Percentiles rank a stretch among this genome's conserved stretches.
Conservation (phyloP, 2,888 invertebrate genomes). For the Tolmerus cingulatus region DNA sequence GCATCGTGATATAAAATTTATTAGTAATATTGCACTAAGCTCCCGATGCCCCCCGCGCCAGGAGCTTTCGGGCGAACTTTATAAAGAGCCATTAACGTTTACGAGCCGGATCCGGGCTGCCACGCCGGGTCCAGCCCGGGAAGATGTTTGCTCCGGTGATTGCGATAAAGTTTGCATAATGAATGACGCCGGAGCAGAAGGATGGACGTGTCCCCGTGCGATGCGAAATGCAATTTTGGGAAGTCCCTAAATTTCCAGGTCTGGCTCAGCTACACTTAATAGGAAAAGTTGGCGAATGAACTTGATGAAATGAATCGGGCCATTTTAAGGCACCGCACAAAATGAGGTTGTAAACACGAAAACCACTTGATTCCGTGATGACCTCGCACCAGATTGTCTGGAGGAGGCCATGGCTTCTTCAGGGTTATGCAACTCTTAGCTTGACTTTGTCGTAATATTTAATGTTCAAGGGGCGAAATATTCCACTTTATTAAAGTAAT, state of each 20-base stretch:
- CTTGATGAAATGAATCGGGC: not conserved
- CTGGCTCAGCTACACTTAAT: not conserved
- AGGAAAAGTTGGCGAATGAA: not conserved
- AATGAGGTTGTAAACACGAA: not conserved
- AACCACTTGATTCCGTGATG: not conserved
- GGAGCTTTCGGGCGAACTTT: slow-evolving; percentile 8
- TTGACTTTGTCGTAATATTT: not conserved
- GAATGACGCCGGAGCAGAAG: not conserved
- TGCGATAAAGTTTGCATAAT: slow-evolving; percentile 28
- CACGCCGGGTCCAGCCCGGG: not conserved
- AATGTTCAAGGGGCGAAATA: not conserved
- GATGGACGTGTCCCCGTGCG: not conserved
- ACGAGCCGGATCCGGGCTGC: not conserved
- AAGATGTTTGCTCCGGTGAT: slow-evolving; percentile 26
- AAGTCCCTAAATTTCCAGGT: not conserved
- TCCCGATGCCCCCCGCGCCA: not conserved
- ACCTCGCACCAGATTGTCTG: not conserved
- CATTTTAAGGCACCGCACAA: not conserved
- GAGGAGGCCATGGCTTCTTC: not conserved
- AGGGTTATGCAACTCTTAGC: not conserved
- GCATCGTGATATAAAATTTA: slow-evolving; percentile 28
- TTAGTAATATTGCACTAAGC: slow-evolving; percentile 29
- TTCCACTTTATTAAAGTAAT: not conserved
- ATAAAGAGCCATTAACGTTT: slow-evolving; percentile 23
- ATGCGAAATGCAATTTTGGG: not conserved